Evolutionary conservation across 2,888 invertebrate genomes (phyloP).

Genomic region (Orchesellides sinensis): DNA sequence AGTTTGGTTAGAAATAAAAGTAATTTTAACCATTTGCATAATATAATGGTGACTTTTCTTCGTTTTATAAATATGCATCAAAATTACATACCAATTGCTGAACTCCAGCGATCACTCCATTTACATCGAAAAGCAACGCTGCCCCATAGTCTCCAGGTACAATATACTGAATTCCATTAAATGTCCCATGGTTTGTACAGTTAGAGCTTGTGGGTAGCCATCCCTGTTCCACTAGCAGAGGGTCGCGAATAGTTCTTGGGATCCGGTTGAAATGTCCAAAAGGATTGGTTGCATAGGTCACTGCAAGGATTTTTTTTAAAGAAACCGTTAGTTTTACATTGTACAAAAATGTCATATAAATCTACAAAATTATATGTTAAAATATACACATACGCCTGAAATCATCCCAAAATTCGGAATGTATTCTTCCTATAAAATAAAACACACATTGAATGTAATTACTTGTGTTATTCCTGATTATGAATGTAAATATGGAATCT

Average conservation of each 20-base stretch:
- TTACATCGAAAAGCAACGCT: conserved; percentile 61
- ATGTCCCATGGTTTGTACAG: conserved; percentile 50
- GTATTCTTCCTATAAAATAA: too few species aligned
- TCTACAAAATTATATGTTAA: too few species aligned
- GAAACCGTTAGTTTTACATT: neutral
- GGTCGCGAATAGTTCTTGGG: conserved; percentile 26
- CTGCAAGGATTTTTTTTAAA: neutral
- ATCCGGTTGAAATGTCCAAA: conserved; percentile 15
- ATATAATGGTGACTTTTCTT: too few species aligned
- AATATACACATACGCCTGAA: neutral
- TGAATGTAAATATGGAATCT: too few species aligned
- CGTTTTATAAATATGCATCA: too few species aligned
- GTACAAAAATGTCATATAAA: neutral
- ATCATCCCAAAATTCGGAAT: conserved; percentile 12
- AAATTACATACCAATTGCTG: conserved; percentile 70
- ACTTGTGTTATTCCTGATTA: too few species aligned
- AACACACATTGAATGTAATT: too few species aligned
- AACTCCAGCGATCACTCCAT: conserved; percentile 69
- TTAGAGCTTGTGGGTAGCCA: conserved; percentile 18
- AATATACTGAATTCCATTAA: conserved; percentile 60
- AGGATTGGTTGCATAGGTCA: neutral
- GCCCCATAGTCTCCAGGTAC: conserved; percentile 50
- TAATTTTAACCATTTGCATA: too few species aligned
- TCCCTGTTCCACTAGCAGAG: conserved; percentile 5
- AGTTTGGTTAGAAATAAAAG: too few species aligned